A percentile compares a stretch with the other conserved stretches of the same genome.
Conservation (phyloP, 2,888 invertebrate genomes). For the Trichopoda pennipes region DNA sequence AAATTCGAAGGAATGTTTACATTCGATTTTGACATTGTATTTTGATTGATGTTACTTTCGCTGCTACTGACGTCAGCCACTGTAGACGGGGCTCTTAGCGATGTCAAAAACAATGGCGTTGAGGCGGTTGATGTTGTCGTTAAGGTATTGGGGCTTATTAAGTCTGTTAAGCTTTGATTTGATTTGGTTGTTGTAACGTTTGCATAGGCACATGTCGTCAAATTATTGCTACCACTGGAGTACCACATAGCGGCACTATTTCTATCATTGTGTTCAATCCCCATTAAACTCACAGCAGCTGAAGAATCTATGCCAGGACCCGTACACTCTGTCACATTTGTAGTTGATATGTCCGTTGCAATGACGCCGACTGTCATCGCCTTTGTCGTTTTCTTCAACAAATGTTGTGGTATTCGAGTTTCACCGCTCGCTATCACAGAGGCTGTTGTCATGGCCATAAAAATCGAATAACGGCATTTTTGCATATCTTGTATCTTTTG, state of each 20-base stretch:
- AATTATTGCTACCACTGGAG: conserved; percentile 32
- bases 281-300: conserved; percentile 13
- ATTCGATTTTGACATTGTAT: conserved; percentile 43
- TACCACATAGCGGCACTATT: too few species aligned
- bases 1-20: background rate
- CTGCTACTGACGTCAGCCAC: conserved; percentile 38
- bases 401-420: conserved; percentile 74
- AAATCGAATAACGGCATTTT: conserved; percentile 73
- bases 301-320: conserved; percentile 1
- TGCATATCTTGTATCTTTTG: conserved; percentile 60
- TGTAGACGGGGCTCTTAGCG: conserved; percentile 52
- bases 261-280: conserved; percentile 25
- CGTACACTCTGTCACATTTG: conserved; percentile 23
- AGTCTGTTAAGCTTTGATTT: conserved; percentile 26
- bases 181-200: conserved; percentile 21
- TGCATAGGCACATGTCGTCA: conserved; percentile 48
- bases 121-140: conserved; percentile 43
- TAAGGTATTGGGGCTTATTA: conserved; percentile 39
- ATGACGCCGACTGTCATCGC: background rate
- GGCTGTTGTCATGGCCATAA: conserved; percentile 78
- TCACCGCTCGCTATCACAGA: conserved; percentile 78
- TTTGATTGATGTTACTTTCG: background rate
- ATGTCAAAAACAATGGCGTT: conserved; percentile 51
- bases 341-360: background rate
- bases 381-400: conserved; percentile 41